Percentiles rank a stretch among this genome's conserved stretches.
These are phyloP conservation scores for Tiliacea citrago DNA, from an alignment of 2,888 invertebrate species.

Conservation along the genomic window DNA sequence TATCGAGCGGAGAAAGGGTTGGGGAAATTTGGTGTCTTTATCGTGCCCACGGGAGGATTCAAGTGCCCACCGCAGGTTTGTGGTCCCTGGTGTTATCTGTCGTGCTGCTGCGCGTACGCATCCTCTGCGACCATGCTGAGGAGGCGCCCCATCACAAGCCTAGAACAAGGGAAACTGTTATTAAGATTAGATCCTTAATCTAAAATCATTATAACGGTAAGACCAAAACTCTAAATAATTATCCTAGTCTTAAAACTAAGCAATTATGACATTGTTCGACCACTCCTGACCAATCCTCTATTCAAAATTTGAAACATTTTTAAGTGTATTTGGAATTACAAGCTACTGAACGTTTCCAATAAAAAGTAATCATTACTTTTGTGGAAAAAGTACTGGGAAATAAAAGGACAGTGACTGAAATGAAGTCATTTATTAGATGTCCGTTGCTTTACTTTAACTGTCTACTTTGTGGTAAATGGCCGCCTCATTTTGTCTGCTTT, in stretches of 20 bases:
- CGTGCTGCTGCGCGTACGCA: neutral
- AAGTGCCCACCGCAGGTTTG: no score
- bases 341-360: conserved; percentile 21
- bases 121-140: conserved; percentile 54
- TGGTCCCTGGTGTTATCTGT: no score
- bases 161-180: neutral
- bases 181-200: neutral
- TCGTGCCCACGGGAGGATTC: no score
- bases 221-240: neutral
- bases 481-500: conserved; percentile 28
- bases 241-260: neutral
- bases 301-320: neutral
- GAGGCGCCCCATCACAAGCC: conserved; percentile 62
- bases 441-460: conserved; percentile 37
- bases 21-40: no score
- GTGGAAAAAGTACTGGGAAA: conserved; percentile 48
- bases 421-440: conserved; percentile 66
- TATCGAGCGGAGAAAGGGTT: no score
- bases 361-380: conserved; percentile 22
- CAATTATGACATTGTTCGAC: neutral
- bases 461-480: conserved; percentile 45
- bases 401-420: conserved; percentile 51
- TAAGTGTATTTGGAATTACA: neutral
- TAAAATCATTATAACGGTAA: neutral
- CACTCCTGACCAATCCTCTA: neutral